Conservation (phyloP, 2,888 invertebrate species). For the Micoletzkya japonica region DNA sequence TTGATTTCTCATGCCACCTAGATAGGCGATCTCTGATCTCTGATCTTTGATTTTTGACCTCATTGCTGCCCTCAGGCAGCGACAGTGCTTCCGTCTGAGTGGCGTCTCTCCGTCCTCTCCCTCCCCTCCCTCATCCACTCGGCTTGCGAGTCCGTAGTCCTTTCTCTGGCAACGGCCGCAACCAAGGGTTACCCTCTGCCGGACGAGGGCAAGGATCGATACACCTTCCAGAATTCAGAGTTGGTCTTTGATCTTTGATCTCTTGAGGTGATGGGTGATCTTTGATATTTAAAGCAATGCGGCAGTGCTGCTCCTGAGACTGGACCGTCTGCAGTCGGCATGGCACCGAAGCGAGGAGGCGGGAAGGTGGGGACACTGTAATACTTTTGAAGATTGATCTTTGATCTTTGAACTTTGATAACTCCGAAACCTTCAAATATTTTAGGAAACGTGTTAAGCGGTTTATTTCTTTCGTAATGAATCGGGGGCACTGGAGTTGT, state of each 20-base stretch:
- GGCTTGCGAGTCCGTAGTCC: slow-evolving; percentile 40
- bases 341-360: slow-evolving; percentile 35
- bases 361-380: neutral
- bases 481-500: neutral
- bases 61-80: slow-evolving; percentile 45
- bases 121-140: slow-evolving; percentile 51
- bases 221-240: slow-evolving; percentile 26
- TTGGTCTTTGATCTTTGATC: neutral
- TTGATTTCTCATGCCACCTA: neutral
- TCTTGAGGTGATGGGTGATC: neutral
- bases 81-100: slow-evolving; percentile 51
- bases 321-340: slow-evolving; percentile 49
- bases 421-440: no score
- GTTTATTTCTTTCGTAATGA: neutral
- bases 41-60: no score
- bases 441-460: no score
- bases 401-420: no score
- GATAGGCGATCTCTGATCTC: neutral
- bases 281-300: slow-evolving; percentile 42
- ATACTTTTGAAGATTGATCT: neutral
- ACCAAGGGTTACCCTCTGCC: slow-evolving; percentile 28
- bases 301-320: slow-evolving; percentile 46
- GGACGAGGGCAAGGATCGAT: slow-evolving; percentile 22
- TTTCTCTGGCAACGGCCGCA: slow-evolving; percentile 35
- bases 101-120: slow-evolving; percentile 46